A percentile compares a stretch with the other conserved stretches of the same genome.
Evolutionary conservation across 53 echinoderm and acorn worm species (phyloP).

Genomic region (Paelopatides confundens): DNA sequence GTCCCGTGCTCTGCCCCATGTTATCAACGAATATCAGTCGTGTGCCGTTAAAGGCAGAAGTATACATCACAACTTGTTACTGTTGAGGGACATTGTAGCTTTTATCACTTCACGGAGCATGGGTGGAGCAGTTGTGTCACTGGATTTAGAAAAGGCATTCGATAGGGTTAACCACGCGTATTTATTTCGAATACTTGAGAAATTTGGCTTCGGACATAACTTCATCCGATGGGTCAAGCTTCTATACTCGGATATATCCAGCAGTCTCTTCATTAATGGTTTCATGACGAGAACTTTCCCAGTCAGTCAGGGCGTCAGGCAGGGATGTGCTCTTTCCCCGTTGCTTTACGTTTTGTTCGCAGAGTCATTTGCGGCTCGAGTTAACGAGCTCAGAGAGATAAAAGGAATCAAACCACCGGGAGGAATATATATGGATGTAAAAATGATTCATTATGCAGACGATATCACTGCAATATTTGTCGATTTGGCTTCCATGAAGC

Average conservation of each 20-base stretch:
- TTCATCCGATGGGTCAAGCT: slow-evolving; percentile 47
- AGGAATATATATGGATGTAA: background rate
- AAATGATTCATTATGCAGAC: slow-evolving; percentile 52
- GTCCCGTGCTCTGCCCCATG: background rate
- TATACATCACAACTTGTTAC: slow-evolving; percentile 59
- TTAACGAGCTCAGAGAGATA: background rate
- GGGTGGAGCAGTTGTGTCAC: slow-evolving; percentile 35
- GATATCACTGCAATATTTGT: slow-evolving; percentile 48
- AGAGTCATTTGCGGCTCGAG: slow-evolving; percentile 30
- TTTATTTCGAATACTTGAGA: background rate
- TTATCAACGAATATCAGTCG: slow-evolving; percentile 43
- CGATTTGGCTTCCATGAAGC: background rate
- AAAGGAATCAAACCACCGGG: slow-evolving; percentile 38
- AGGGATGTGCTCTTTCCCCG: slow-evolving; percentile 48
- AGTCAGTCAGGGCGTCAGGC: background rate
- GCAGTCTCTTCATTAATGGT: slow-evolving; percentile 43
- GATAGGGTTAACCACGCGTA: slow-evolving; percentile 51
- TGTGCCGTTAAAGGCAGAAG: slow-evolving; percentile 61
- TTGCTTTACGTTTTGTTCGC: slow-evolving; percentile 46
- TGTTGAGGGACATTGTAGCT: slow-evolving; percentile 58
- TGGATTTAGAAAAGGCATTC: slow-evolving; percentile 58
- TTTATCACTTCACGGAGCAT: background rate
- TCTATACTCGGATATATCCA: slow-evolving; percentile 38
- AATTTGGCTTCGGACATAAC: slow-evolving; percentile 12
- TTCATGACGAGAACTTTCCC: too few species aligned